Conservation (phyloP, 2,888 invertebrate species). For the Colostygia pectinataria region DNA sequence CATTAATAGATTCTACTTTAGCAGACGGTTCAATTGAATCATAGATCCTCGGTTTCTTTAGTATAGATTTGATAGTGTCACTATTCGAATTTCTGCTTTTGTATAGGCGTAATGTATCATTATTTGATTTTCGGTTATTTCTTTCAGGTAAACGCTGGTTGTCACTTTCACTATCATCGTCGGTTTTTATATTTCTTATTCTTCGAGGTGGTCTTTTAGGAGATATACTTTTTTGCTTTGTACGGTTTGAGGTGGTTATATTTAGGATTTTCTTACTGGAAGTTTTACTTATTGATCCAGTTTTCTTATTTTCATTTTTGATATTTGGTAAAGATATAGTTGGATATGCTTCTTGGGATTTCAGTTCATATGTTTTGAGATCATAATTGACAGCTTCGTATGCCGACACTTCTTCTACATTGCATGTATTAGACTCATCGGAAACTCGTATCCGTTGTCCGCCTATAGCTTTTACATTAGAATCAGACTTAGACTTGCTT, state of each 20-base stretch:
- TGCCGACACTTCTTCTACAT: constrained; percentile 62
- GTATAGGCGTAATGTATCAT: constrained; percentile 49
- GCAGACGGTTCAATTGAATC: constrained; percentile 50
- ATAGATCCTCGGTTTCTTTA: constrained; percentile 81
- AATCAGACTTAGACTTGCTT: constrained; percentile 69
- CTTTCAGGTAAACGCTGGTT: constrained; percentile 68
- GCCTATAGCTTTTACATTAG: constrained; percentile 85
- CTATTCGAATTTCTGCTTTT: constrained; percentile 64
- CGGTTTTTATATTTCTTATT: constrained; percentile 72
- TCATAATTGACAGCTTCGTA: constrained; percentile 79
- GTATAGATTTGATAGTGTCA: constrained; percentile 83
- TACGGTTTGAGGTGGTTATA: constrained; percentile 57
- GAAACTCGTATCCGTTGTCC: constrained; percentile 87
- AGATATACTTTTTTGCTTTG: constrained; percentile 78
- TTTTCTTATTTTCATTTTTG: constrained; percentile 70
- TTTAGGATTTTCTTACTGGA: constrained; percentile 62
- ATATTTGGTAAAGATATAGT: constrained; percentile 72
- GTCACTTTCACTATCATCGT: constrained; percentile 79
- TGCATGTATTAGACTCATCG: constrained; percentile 74
- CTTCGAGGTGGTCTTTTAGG: constrained; percentile 85
- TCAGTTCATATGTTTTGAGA: constrained; percentile 71
- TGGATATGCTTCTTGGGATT: constrained; percentile 60
- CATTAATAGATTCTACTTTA: constrained; percentile 59
- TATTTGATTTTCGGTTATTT: constrained; percentile 53
- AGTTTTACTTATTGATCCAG: constrained; percentile 59